Evolutionary conservation across 2,797 vertebrate genomes (phyloP), one percentile per base, ranked within the genome.

Genomic region (Enteromius afrohamiltoni): DNA sequence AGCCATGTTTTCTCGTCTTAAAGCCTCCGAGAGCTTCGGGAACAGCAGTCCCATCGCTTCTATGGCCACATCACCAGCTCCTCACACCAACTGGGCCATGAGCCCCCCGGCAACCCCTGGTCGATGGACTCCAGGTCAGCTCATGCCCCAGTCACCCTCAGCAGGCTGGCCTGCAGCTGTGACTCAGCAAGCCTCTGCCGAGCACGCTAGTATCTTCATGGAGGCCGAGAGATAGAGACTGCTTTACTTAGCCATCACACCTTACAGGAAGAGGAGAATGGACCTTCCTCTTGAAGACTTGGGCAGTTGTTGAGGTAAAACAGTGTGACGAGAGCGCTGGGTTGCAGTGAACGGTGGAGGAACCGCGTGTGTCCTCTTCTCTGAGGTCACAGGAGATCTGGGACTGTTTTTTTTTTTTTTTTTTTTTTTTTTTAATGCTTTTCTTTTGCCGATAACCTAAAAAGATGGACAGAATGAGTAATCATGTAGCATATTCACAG

Each of bases 1-100:
- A 85, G 92, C 95, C 90, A 96, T 96, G 96, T 96, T 96, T 90
- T 96, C 96, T 40, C 93, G 93, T 69, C 95, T 96, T 84, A 96
- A 95, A 90, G 95, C 96, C 84, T 96, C 96, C 0, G 96, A 96
- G 85, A 95, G 94, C 86, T 94, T 95, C 85, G 90, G 93, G 82
- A 85, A 89, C 85, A 93, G 91, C 82, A 92, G 94, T 87, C 92
- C 94, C 0, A 92, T 94, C 51, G 92, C 94, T 37, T 93, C 95
- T 10, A 92, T 94, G 92, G 94, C 94, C 0, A 86, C 93, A 0
- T 93, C 95, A 0, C 94, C 95, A 0, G 93, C 94, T 0, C 93
- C 93, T 0, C 90, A 89, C 83, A 82, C 86, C 26, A 89, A 84
- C 87, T 91, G 91, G 89, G 87, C 89, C 11, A 71, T 90, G 74